A percentile compares a stretch with the other conserved stretches of the same genome.
Evolutionary conservation across 2,888 invertebrate genomes (phyloP).

Genomic region (Trachelus stipa): DNA sequence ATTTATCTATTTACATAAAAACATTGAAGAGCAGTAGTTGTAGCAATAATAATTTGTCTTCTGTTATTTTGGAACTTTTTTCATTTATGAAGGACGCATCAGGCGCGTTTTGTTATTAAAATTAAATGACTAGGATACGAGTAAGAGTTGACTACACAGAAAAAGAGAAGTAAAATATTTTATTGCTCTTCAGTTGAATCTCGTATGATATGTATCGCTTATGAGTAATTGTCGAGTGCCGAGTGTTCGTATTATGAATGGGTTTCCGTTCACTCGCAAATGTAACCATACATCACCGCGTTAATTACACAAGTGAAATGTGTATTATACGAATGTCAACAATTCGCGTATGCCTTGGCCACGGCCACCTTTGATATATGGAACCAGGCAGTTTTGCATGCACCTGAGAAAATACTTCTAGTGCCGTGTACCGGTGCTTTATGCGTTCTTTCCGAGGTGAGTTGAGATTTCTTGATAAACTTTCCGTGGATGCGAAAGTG

Average conservation of each 20-base stretch:
- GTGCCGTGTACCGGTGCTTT: neutral
- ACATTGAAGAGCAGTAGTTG: neutral
- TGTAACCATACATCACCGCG: conserved; percentile 58
- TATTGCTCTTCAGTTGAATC: conserved; percentile 38
- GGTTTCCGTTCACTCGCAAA: conserved; percentile 55
- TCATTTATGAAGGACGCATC: neutral
- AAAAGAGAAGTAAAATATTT: conserved; percentile 30
- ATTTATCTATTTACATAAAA: neutral
- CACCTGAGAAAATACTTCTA: neutral
- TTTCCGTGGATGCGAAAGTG: neutral
- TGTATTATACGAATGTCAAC: conserved; percentile 59
- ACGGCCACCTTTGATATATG: neutral
- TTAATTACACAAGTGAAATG: conserved; percentile 61
- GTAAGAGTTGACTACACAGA: neutral
- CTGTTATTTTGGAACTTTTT: neutral
- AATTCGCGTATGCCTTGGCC: conserved; percentile 42
- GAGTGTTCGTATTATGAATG: conserved; percentile 58
- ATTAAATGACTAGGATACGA: neutral
- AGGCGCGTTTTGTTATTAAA: neutral
- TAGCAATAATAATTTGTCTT: neutral
- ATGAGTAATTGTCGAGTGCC: conserved; percentile 57
- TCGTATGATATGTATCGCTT: conserved; percentile 56
- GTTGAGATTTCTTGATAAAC: neutral
- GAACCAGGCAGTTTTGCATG: neutral
- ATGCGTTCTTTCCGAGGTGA: neutral